Base-by-base conservation (phyloP, 2,888 invertebrate species). In the Cetonia aurata region DNA sequence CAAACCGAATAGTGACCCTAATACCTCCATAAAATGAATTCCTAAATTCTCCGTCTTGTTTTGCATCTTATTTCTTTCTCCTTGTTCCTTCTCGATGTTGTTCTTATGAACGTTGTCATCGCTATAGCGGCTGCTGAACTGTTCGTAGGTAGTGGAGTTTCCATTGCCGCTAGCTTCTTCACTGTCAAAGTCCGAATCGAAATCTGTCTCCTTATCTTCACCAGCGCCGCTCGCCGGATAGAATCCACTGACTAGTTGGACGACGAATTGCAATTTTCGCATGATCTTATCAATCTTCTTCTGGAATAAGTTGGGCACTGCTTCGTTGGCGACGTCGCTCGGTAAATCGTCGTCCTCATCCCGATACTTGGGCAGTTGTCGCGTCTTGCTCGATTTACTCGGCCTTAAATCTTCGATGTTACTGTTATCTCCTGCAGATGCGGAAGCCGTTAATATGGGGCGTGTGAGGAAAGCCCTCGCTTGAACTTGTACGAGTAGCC, bases 1-100 rank as follows among this genome's bases (percentile, higher is more conserved):
- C 42, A 82, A 71, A 1, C 80, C 82, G 12, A 81, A 76, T 6
- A 81, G 48, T 42, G 79, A 79, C 0, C 80, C 82, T 6, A 82
- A 56, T 15, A 81, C 46, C 71, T 82, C 82, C 62, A 78, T 76
- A 57, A 82, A 81, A 71, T 79, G 81, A 4, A 82, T 74, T 0
- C 80, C 81, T 15, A 81, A 67, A 44, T 70, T 67, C 12, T 33
- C 52, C 2, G 75, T 71, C 44, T 52, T 70, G 42, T 44, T 42
- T 37, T 3, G 41, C 13, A 42, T 15, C 53, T 8, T 17, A 25
- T 19, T 33, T 37, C 6, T 9, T n/a, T n/a, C n/a, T n/a, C n/a
- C n/a, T n/a, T 1, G 6, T 37, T 33, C 15, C 19, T 25, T 33
- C 53, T n/a, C 41, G 41, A 1, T 50, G 15, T 42, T 41, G 15